A percentile compares a stretch with the other conserved stretches of the same genome.
Conservation (phyloP, 1,140 invertebrate genomes). For the Hylaeus anthracinus region DNA sequence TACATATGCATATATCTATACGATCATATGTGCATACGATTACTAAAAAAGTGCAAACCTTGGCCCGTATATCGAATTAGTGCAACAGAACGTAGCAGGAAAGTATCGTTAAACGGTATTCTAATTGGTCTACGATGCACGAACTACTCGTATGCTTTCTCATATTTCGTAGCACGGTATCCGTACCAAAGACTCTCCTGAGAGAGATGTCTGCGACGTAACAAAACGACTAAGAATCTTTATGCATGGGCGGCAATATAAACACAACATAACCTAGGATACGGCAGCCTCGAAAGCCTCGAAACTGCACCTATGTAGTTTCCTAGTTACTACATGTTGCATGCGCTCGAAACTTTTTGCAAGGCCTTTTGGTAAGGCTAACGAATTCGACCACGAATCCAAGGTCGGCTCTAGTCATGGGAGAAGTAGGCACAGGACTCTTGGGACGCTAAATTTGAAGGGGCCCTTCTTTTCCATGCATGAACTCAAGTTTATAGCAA, state of each 20-base stretch:
- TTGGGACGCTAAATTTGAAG: no score
- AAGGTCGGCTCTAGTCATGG: no score
- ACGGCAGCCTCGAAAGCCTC: constrained; percentile 5
- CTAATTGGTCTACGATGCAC: constrained; percentile 12
- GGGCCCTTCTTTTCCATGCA: no score
- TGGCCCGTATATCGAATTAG: constrained; percentile 56
- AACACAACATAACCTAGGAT: constrained; percentile 59
- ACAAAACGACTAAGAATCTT: not conserved
- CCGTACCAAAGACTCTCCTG: not conserved
- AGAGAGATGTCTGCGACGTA: not conserved
- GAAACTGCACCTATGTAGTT: not conserved
- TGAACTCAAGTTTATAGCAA: no score
- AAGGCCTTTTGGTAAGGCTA: not conserved
- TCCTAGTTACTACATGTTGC: no score
- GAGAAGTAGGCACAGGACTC: no score
- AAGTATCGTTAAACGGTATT: constrained; percentile 25
- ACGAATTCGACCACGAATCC: not conserved
- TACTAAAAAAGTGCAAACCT: constrained; percentile 52
- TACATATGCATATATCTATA: not conserved
- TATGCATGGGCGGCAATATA: constrained; percentile 10
- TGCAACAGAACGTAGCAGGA: constrained; percentile 7
- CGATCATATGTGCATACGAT: not conserved
- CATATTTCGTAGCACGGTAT: constrained; percentile 43
- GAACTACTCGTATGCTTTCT: constrained; percentile 9
- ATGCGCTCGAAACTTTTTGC: not conserved